Evolutionary conservation across 2,113 vertebrate species (phyloP), one percentile per base, ranked within the genome.

Genomic region (Clupea harengus): DNA sequence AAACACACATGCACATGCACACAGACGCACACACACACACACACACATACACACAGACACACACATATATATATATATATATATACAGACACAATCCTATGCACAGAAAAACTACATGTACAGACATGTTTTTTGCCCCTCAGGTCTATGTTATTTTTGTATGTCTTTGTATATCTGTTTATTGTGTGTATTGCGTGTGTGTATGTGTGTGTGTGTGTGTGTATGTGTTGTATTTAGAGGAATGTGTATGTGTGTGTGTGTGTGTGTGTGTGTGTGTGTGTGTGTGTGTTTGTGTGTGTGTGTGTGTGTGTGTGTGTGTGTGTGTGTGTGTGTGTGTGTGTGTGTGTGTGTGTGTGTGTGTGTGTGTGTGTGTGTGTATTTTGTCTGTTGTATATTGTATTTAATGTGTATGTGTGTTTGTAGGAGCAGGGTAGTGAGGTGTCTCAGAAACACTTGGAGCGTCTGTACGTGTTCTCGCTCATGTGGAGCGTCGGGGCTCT

Each of bases 401-500:
- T 39, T 39, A 1, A 39, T 78, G 10, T 44, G 72, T 78, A 32
- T 78, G 72, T 78, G 72, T 78, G 72, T 78, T 28, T 78, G 28
- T 89, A 99, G 98, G 98, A 99, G 7, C 96, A 97, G 88, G 93
- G 94, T 17, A 93, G 92, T 0, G 97, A 99, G 85, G 78, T 97
- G 54, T 92, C 94, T 1, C 86, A 89, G 2, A 95, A 94, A 80
- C 95, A 97, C 90, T 89, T 99, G 94, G 97, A 95, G 90, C 94
- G 96, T 4, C 92, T 99, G 11, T 99, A 97, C 8, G n/a, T 97
- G 81, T 99, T 99, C 82, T 95, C 97, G 9, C 94, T 99, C 45
- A 97, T 99, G 96, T 99, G 98, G 98, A 99, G 98, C 45, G 6
- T 97, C 0, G 98, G 98, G 18, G 97, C 98, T 0, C 72, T 96